Evolutionary conservation across 2,797 vertebrate species (phyloP).

Genomic region (Poecilia gillii): DNA sequence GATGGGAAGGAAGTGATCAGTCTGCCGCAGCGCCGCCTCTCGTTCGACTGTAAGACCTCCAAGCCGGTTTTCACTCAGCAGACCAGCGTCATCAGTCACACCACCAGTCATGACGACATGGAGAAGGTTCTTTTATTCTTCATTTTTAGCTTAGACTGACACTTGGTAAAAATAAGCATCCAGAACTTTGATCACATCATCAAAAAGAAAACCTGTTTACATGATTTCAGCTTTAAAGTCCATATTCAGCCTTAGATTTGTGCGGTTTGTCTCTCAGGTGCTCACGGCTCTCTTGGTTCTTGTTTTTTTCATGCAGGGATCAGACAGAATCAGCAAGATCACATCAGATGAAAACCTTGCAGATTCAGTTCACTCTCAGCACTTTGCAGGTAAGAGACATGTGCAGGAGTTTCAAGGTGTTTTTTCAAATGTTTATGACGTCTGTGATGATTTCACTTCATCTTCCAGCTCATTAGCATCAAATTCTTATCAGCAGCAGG

Average conservation of each 20-base stretch:
- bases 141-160: neutral
- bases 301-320: slow-evolving; percentile 65
- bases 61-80: slow-evolving; percentile 82
- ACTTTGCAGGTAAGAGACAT: slow-evolving; percentile 86
- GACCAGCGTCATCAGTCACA: slow-evolving; percentile 85
- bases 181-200: slow-evolving; percentile 5
- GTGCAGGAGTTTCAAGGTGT: neutral
- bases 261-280: neutral
- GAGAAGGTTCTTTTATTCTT: slow-evolving; percentile 57
- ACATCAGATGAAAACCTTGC: slow-evolving; percentile 88
- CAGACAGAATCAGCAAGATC: slow-evolving; percentile 81
- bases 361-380: slow-evolving; percentile 84
- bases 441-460: neutral
- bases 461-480: neutral
- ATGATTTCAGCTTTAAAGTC: neutral
- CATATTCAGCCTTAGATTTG: slow-evolving; percentile 2
- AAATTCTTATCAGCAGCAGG: too few relatives aligned
- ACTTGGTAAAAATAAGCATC: neutral
- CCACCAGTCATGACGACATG: slow-evolving; percentile 80
- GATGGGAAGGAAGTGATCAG: slow-evolving; percentile 91
- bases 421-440: neutral
- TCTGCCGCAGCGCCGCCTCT: slow-evolving; percentile 84
- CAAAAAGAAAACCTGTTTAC: neutral
- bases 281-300: neutral
- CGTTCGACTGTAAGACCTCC: slow-evolving; percentile 83